A percentile compares a stretch with the other conserved stretches of the same genome.
Conservation (phyloP, 37 sponge, comb jelly and placozoan species). For the Amphimedon queenslandica region DNA sequence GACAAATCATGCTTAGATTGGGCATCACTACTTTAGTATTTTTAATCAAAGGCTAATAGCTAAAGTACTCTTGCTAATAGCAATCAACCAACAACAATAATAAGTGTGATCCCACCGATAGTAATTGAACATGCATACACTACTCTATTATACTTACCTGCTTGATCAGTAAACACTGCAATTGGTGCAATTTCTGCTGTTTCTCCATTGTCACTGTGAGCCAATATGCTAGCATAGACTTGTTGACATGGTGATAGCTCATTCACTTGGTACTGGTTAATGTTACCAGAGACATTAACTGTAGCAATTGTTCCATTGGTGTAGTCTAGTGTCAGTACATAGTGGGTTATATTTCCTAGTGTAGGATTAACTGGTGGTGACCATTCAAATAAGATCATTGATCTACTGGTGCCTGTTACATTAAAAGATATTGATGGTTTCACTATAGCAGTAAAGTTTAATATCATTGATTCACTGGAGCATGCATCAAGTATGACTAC, state of each 20-base stretch:
- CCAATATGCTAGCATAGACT: neutral
- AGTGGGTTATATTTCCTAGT: neutral
- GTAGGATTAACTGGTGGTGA: neutral
- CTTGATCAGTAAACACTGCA: neutral
- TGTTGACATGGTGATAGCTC: neutral
- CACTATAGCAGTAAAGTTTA: neutral
- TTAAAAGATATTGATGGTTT: neutral
- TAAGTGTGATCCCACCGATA: too few species aligned
- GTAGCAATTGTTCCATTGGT: conserved; percentile 2
- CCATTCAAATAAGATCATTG: neutral
- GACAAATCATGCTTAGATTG: too few species aligned
- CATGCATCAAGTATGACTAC: neutral
- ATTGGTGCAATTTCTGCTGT: neutral
- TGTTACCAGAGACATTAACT: neutral
- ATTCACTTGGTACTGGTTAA: neutral
- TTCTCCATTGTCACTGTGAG: neutral
- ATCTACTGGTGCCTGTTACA: neutral
- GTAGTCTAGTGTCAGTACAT: neutral
- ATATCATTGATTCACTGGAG: neutral
- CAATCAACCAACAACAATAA: too few species aligned
- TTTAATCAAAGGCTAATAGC: too few species aligned
- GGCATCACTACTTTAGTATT: too few species aligned
- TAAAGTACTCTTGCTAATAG: too few species aligned
- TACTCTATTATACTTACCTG: too few species aligned
- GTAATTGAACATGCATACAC: too few species aligned